Conservation (phyloP, 2,113 vertebrate genomes). For the Nerophis ophidion region DNA sequence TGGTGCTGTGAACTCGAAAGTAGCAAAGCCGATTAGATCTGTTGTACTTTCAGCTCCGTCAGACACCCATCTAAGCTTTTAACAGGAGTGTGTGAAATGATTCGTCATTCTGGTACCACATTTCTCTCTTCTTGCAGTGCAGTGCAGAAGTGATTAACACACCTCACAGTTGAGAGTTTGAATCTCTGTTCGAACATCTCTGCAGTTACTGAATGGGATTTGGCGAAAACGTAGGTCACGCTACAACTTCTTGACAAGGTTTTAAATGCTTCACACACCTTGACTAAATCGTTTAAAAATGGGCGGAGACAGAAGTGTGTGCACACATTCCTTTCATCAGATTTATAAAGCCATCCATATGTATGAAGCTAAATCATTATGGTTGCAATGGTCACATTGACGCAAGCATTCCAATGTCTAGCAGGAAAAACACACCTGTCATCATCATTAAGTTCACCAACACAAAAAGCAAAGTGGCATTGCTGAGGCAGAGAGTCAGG, state of each 20-base stretch:
- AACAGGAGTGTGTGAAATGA: background rate
- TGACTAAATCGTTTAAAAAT: background rate
- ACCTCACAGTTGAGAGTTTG: too few relatives aligned
- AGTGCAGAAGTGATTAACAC: too few relatives aligned
- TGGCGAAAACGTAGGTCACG: background rate
- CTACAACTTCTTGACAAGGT: background rate
- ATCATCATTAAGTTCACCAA: too few relatives aligned
- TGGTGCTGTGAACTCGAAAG: slow-evolving; percentile 25
- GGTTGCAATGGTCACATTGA: background rate
- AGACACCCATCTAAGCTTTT: background rate
- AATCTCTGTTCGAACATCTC: too few relatives aligned
- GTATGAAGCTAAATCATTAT: background rate
- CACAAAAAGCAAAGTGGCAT: too few relatives aligned
- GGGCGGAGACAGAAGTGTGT: background rate
- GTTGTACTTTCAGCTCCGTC: background rate
- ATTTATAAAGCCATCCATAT: slow-evolving; percentile 1
- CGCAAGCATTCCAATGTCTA: background rate
- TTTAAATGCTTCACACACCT: too few relatives aligned
- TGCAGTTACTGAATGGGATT: background rate
- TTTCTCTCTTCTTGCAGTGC: background rate
- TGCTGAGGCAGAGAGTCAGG: too few relatives aligned
- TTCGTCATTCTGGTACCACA: background rate
- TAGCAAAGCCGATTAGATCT: slow-evolving; percentile 13
- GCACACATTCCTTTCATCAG: background rate
- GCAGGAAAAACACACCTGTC: too few relatives aligned